Evolutionary conservation across 2,888 invertebrate genomes (phyloP), one percentile per base, ranked within the genome.

Genomic region (Drosophila lutescens): DNA sequence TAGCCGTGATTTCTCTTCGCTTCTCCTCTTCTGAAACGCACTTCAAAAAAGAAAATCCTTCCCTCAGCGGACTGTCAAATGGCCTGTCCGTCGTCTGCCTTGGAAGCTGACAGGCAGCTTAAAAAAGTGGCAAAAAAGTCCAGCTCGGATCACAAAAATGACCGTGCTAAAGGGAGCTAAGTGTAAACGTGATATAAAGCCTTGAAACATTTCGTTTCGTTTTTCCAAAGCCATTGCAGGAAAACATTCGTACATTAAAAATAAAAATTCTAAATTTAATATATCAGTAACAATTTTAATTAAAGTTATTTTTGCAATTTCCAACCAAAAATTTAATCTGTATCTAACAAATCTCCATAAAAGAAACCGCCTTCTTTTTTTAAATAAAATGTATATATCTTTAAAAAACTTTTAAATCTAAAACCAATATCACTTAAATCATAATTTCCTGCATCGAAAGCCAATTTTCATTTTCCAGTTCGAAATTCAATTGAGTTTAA

Each of bases 1-100:
- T 81, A 71, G 59, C 65, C 40, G 65, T 60, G 77, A 77, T 74
- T 74, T 57, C 38, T 26, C 10, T 30, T 32, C 6, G n/a, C 6
- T 17, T 15, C 2, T 47, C 15, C 10, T 47, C 10, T 6, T 2
- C 40, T 12, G 40, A 47, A 38, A 67, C 54, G 62, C 60, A 63
- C 60, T 55, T 77, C 54, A 54, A 17, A 30, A 15, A 15, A 5
- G 36, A 51, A 76, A 77, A 77, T 70, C 40, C 63, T 63, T 36
- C 26, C 13, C 47, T 36, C 32, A 13, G 34, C 46, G 40, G 41
- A 36, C 55, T 65, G 66, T 62, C 65, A 66, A 46, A 43, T 20
- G 43, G 10, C 43, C 20, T 20, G 43, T 20, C 10, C 6, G 20
- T n/a, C 36, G 20, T 36, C 4, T 6, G 12, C 6, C 23, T 6